Evolutionary conservation across 2,113 vertebrate genomes (phyloP), one percentile per base, ranked within the genome.

Genomic region (Gallinago jamesoni): DNA sequence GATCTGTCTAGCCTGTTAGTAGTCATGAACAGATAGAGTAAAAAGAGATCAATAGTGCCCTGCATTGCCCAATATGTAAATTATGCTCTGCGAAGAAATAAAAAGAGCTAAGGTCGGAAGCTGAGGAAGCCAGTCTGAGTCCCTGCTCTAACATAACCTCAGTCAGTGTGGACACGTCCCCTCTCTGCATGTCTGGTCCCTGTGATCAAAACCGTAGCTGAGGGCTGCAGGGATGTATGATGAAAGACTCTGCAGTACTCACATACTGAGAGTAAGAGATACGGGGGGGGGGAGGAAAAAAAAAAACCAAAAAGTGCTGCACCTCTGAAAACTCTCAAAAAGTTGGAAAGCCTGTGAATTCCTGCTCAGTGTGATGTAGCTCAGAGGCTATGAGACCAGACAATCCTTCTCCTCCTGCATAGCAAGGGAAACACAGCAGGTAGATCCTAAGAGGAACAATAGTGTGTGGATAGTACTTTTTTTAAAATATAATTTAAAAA

Each of bases 321-420:
- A 59, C 55, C 81, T 84, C 45, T 5, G 57, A 64, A 77, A 89
- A 75, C 76, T 94, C 79, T 82, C 30, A 7, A 6, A 2, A 81
- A 95, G 76, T 73, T 89, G 83, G 77, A 63, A 96, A 87, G 64
- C 4, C 89, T 74, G 66, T 87, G 90, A 94, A 94, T 87, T 88
- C 27, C 41, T 83, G 78, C 86, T 84, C 92, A 47, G 43, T 57
- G 84, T 90, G 89, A 89, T 50, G 69, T 16, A 78, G 60, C 82
- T 94, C 47, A 86, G 90, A 74, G 75, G 84, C 80, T 91, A 47
- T 0, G 2, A 89, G 88, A 81, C 69, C 89, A 93, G 69, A 91
- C 68, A 83, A 66, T 69, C 79, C 56, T 48, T 60, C 56, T 68
- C 10, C 56, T 87, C 69, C 73, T 67, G 60, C 76, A 68, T 2